Conservation (phyloP, 2,888 invertebrate species). For the Leucoptera coffeella region DNA sequence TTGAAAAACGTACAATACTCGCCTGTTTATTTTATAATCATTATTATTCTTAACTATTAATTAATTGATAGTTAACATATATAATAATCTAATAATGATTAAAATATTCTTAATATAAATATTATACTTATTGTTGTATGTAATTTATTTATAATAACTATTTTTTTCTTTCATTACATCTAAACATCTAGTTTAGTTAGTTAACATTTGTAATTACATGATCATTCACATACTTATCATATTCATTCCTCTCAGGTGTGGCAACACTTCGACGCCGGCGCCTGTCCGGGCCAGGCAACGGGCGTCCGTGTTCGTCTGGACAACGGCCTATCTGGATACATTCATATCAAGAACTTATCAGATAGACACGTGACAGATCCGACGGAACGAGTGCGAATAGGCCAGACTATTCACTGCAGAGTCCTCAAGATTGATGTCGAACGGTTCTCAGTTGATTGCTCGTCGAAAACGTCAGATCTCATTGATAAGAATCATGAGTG, state of each 20-base stretch:
- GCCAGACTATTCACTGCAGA: slow-evolving; percentile 80
- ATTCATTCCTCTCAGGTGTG: too few species aligned
- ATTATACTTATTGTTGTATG: too few species aligned
- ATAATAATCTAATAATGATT: neutral
- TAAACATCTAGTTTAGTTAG: too few species aligned
- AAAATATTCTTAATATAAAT: too few species aligned
- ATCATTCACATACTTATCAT: too few species aligned
- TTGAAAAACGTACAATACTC: too few species aligned
- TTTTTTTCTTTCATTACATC: too few species aligned
- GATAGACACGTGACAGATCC: slow-evolving; percentile 92
- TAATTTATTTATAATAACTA: too few species aligned
- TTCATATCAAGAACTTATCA: slow-evolving; percentile 88
- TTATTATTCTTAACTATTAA: too few species aligned
- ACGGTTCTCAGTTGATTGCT: slow-evolving; percentile 87
- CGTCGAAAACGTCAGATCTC: slow-evolving; percentile 88
- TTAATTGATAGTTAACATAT: neutral
- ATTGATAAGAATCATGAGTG: slow-evolving; percentile 86
- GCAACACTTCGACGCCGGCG: slow-evolving; percentile 96
- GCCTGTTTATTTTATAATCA: too few species aligned
- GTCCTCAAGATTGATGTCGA: slow-evolving; percentile 96
- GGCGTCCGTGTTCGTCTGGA: slow-evolving; percentile 87
- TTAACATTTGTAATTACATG: too few species aligned
- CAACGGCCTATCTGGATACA: slow-evolving; percentile 88
- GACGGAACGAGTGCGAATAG: slow-evolving; percentile 80
- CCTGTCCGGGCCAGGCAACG: slow-evolving; percentile 92